These are phyloP conservation scores for Coracopsis vasa DNA, from an alignment of 2,113 vertebrate species.

Conservation along the genomic window DNA sequence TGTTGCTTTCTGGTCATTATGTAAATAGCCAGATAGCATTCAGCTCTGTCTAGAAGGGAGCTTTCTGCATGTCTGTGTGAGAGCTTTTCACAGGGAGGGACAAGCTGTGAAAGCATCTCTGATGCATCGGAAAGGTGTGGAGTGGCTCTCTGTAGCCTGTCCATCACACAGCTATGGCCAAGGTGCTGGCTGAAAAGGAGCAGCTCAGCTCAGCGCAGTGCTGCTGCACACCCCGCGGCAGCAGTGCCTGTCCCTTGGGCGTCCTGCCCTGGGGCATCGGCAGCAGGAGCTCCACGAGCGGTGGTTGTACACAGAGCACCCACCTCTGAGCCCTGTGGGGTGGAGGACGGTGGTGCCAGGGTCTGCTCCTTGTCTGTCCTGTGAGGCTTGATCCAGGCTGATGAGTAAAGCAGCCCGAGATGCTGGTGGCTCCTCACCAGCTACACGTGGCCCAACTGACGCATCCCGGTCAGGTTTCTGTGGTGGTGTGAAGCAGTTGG, in stretches of 20 bases:
- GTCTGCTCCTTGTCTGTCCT: fast-evolving
- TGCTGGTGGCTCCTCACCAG: fast-evolving
- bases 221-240: fast-evolving
- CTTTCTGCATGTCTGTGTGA: neutral
- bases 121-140: neutral
- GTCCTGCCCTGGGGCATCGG: neutral
- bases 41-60: neutral
- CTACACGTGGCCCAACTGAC: fast-evolving
- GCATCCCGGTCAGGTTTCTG: fast-evolving
- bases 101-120: neutral
- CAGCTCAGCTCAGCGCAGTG: neutral
- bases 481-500: neutral
- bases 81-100: neutral
- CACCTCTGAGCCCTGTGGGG: neutral
- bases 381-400: neutral
- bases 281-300: fast-evolving
- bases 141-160: neutral
- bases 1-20: neutral
- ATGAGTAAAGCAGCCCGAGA: fast-evolving
- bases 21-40: neutral
- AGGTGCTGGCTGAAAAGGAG: neutral
- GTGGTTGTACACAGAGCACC: neutral
- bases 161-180: neutral
- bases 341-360: fast-evolving
- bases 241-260: fast-evolving